Conservation (phyloP, 2,888 invertebrate species). For the Keiferia lycopersicella region DNA sequence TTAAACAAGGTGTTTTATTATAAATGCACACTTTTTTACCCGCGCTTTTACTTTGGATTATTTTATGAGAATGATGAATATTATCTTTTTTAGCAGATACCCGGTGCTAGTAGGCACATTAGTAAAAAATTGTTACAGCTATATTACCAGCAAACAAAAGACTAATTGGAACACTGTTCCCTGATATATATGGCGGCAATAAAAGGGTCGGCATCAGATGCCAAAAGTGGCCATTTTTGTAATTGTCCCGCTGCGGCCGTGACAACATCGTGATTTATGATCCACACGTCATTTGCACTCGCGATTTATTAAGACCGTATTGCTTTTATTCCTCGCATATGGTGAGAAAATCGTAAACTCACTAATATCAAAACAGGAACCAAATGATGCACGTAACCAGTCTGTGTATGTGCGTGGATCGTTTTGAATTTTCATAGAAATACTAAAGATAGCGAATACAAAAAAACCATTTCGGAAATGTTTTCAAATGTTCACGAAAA, state of each 20-base stretch:
- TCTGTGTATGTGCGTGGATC: too few species aligned
- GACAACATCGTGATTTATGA: conserved; percentile 18
- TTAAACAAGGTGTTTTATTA: background rate
- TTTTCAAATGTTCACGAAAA: too few species aligned
- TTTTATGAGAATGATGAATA: too few species aligned
- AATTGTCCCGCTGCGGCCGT: conserved; percentile 19
- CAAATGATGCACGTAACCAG: background rate
- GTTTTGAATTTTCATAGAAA: too few species aligned
- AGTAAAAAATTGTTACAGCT: background rate
- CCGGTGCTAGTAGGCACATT: background rate
- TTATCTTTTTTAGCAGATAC: too few species aligned
- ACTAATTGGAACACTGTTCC: background rate
- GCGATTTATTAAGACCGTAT: conserved; percentile 18
- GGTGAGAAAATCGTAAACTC: background rate
- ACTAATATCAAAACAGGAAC: background rate
- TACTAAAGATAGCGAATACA: too few species aligned
- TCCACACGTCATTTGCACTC: conserved; percentile 17
- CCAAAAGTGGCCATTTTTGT: conserved; percentile 17
- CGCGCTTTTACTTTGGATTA: too few species aligned
- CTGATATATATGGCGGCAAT: background rate
- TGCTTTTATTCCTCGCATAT: background rate
- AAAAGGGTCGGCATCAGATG: background rate
- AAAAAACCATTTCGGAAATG: too few species aligned
- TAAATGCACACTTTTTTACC: background rate
- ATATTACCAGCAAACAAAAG: background rate